Base-by-base conservation (phyloP, 2,797 vertebrate genomes). In the Echeneis naucrates region DNA sequence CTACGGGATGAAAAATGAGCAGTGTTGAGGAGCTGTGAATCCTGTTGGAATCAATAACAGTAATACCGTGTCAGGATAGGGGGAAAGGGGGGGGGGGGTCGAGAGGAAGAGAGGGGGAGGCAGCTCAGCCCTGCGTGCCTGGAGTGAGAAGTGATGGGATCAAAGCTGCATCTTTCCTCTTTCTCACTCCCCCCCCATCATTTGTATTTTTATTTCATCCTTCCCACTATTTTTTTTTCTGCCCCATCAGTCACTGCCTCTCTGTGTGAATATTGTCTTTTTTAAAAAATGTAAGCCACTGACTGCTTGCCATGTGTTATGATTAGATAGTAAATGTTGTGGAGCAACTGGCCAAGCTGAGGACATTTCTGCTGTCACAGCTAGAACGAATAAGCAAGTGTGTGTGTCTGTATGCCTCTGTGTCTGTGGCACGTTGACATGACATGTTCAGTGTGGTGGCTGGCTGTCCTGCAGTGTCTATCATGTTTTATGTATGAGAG, bases 401-500 rank as follows among this genome's bases (percentile, higher is more conserved):
- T 45, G 58, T 16, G 56, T 19, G 16, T 2, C 17, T 76, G 67
- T 61, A 44, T 37, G 54, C 32, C 37, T 45, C 52, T 35, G 59
- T 70, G 65, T 84, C 72, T 45, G 54, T 48, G 52, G 68, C 35
- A 44, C 64, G 73, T 79, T 27, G 9, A 61, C 44, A 23, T 74
- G 81, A 78, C 78, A 64, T 67, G 57, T 75, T 80, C 53, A 57
- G 68, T 64, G 63, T 79, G 68, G 50, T 55, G 53, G 50, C 75
- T 80, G 66, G 30, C 62, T 54, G 76, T 78, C 68, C 78, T 80
- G 75, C 67, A 77, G 58, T 68, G 68, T 79, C 66, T 37, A 13
- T 82, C 86, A 92, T 93, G 82, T 90, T 91, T 93, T 87, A 91
- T 92, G 75, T 75, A 92, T 88, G 84, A 91, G 65, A 32, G 80